Evolutionary conservation across 2,888 invertebrate genomes (phyloP), one percentile per base, ranked within the genome.

Genomic region (Lasioglossum leucozonium): DNA sequence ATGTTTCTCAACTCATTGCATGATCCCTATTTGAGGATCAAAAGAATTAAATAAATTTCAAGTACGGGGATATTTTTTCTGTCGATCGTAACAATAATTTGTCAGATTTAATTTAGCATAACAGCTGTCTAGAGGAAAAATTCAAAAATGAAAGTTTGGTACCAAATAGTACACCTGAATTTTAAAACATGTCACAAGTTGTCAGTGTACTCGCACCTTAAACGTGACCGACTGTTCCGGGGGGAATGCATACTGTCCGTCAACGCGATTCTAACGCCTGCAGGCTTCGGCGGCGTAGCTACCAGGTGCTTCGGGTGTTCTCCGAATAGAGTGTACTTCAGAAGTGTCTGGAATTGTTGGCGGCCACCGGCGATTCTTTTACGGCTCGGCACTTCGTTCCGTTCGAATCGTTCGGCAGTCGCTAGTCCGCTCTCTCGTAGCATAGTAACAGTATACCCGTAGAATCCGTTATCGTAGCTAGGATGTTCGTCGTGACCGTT

Each of bases 401-500:
- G 84, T 88, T 90, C 88, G 91, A 88, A 92, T 92, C 92, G 91
- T 85, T 85, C 82, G 87, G 83, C 83, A 79, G 88, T 87, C 86
- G 84, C 81, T 81, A 79, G 85, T 81, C 86, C 87, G 86, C 83
- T 92, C 90, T 91, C 91, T 89, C 90, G 91, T 51, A 91, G 90
- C 92, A 91, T 92, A 91, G 91, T 94, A 94, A 94, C 94, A 94
- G 94, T 94, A 94, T 91, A 92, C 86, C 82, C 88, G 83, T 84
- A 91, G 94, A 93, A 93, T 94, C 94, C 94, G 94, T 94, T 94
- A 94, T 93, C 93, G 89, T 87, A 86, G 86, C 89, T 90, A 86
- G 87, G 87, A 87, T 90, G 91, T 87, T 88, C 86, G 86, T 85
- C 86, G 85, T 87, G 87, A 89, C 87, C 90, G 89, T 88, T 87